These are phyloP conservation scores for Sericinus montela DNA, from an alignment of 2,888 invertebrate genomes.

Conservation along the genomic window DNA sequence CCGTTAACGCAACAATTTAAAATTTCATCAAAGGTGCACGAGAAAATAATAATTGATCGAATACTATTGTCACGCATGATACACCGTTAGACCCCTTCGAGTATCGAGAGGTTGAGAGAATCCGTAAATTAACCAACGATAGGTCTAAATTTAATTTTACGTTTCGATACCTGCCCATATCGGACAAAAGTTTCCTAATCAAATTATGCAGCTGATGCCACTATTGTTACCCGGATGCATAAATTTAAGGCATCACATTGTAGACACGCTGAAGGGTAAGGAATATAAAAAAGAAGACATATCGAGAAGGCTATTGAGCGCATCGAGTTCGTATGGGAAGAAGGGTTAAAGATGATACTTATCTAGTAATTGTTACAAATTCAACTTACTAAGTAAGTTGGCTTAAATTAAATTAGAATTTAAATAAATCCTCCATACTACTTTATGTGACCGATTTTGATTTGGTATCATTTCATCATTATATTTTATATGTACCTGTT, in stretches of 20 bases:
- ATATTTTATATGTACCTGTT: slow-evolving; percentile 29
- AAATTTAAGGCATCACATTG: slow-evolving; percentile 71
- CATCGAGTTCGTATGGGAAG: slow-evolving; percentile 66
- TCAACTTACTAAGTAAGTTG: not conserved
- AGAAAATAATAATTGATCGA: slow-evolving; percentile 76
- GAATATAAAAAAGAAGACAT: slow-evolving; percentile 56
- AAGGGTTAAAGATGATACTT: slow-evolving; percentile 71
- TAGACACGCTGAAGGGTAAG: slow-evolving; percentile 63
- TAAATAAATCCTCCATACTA: not conserved
- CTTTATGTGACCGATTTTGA: not conserved
- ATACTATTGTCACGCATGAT: slow-evolving; percentile 67
- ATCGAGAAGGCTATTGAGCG: slow-evolving; percentile 64
- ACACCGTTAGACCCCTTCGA: slow-evolving; percentile 52
- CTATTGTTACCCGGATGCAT: slow-evolving; percentile 72
- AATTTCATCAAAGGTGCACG: slow-evolving; percentile 74
- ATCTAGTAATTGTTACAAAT: slow-evolving; percentile 77
- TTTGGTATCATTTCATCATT: not conserved
- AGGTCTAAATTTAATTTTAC: slow-evolving; percentile 77
- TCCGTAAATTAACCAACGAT: slow-evolving; percentile 78
- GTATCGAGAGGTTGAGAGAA: slow-evolving; percentile 61
- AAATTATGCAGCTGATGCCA: slow-evolving; percentile 76
- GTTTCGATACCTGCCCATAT: slow-evolving; percentile 71
- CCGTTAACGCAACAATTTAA: slow-evolving; percentile 73
- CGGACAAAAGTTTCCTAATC: slow-evolving; percentile 72
- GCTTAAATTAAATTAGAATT: slow-evolving; percentile 22